Evolutionary conservation across 2,113 vertebrate species (phyloP).

Genomic region (Pangasianodon hypophthalmus): DNA sequence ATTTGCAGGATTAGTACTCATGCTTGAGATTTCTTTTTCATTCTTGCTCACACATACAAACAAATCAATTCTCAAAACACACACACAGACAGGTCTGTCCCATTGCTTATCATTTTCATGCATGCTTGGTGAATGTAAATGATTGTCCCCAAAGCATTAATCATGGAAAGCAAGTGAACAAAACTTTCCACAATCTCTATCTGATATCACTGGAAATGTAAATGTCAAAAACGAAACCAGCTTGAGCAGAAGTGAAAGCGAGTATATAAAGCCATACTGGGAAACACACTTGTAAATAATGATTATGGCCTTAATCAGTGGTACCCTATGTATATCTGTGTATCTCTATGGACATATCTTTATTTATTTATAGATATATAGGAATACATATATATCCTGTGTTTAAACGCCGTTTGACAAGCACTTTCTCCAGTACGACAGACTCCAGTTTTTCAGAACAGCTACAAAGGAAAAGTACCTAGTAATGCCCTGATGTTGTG

Average conservation of each 20-base stretch:
- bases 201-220: background rate
- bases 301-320: background rate
- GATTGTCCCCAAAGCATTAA: background rate
- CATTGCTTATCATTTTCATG: background rate
- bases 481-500: background rate
- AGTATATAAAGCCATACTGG: background rate
- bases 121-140: constrained; percentile 29
- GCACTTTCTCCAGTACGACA: background rate
- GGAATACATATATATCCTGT: background rate
- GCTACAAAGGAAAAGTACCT: background rate
- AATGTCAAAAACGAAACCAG: background rate
- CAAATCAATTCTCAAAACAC: background rate
- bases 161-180: background rate
- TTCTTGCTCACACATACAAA: background rate
- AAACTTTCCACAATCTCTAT: background rate
- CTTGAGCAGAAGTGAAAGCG: background rate
- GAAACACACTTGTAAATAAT: background rate
- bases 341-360: background rate
- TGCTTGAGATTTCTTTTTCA: background rate
- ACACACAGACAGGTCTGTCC: background rate
- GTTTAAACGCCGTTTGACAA: background rate
- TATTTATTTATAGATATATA: no score
- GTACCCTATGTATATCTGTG: background rate
- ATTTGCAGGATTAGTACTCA: background rate
- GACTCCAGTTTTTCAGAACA: background rate